Evolutionary conservation across 2,888 invertebrate genomes (phyloP).

Genomic region (Epinotia bilunana): DNA sequence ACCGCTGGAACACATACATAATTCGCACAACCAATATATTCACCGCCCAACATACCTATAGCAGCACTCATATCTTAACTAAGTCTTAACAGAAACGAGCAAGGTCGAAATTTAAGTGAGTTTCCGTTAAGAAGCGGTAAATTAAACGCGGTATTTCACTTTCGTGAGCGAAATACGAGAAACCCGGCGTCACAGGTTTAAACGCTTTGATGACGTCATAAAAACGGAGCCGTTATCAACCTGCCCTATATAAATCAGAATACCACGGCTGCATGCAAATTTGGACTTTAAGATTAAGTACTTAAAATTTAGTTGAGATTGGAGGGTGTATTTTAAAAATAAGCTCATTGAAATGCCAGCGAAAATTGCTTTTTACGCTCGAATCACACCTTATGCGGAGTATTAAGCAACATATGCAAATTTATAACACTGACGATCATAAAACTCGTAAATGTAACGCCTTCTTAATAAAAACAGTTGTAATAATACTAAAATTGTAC

Average conservation of each 20-base stretch:
- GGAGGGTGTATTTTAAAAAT: constrained; percentile 48
- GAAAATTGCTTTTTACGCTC: constrained; percentile 58
- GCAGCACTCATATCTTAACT: not conserved
- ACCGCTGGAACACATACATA: constrained; percentile 29
- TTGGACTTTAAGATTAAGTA: constrained; percentile 43
- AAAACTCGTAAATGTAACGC: constrained; percentile 36
- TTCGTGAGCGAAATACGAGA: constrained; percentile 58
- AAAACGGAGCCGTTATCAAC: constrained; percentile 68
- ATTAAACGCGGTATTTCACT: constrained; percentile 48
- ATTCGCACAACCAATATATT: constrained; percentile 28
- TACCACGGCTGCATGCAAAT: constrained; percentile 42
- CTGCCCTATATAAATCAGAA: constrained; percentile 65
- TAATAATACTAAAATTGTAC: constrained; percentile 42
- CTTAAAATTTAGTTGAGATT: constrained; percentile 45
- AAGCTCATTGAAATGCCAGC: constrained; percentile 48
- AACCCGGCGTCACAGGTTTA: constrained; percentile 61
- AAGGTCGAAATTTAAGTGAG: constrained; percentile 22
- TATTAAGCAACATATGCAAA: constrained; percentile 57
- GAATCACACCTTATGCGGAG: constrained; percentile 54
- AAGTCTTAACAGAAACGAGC: not conserved
- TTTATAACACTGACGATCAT: constrained; percentile 43
- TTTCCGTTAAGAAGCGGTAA: not conserved
- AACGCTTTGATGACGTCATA: constrained; percentile 74
- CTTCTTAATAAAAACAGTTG: constrained; percentile 41
- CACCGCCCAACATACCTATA: not conserved